phyloP scores from a whole-genome alignment of 2,113 vertebrate genomes.

The Apaloderma vittatum region DNA sequence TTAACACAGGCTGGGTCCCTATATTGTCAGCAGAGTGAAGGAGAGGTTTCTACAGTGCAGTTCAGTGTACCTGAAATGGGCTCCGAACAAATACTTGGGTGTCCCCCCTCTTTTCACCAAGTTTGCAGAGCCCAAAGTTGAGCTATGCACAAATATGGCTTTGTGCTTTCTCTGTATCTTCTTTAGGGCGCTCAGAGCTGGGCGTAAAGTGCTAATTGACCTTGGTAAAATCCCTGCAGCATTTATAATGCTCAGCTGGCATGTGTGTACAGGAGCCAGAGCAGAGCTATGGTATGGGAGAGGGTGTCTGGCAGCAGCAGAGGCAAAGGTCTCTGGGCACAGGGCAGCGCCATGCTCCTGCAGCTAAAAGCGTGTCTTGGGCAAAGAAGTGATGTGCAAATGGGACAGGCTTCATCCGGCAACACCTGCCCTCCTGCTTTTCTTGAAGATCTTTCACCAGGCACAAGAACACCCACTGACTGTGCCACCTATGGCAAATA shows the following conservation, averaged over 20 bases:
- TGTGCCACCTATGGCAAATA: neutral
- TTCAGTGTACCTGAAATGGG: neutral
- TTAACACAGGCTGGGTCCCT: neutral
- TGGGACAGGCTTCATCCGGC: neutral
- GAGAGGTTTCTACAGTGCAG: neutral
- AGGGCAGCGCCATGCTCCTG: neutral
- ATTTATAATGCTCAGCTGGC: neutral
- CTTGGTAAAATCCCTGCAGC: neutral
- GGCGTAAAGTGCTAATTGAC: neutral
- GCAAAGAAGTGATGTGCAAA: neutral
- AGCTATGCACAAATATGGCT: neutral
- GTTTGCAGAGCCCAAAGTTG: neutral
- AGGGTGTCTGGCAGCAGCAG: fast-evolving
- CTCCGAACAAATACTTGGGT: neutral
- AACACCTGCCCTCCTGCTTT: neutral
- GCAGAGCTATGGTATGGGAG: neutral
- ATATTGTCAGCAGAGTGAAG: neutral
- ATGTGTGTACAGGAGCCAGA: neutral
- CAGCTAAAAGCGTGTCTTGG: neutral
- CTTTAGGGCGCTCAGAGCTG: neutral
- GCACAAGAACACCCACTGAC: neutral
- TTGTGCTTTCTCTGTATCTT: neutral
- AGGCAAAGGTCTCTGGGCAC: neutral
- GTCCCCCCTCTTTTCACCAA: neutral
- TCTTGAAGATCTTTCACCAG: neutral